Evolutionary conservation across 2,113 vertebrate genomes (phyloP).

Genomic region (Microtus richardsoni): DNA sequence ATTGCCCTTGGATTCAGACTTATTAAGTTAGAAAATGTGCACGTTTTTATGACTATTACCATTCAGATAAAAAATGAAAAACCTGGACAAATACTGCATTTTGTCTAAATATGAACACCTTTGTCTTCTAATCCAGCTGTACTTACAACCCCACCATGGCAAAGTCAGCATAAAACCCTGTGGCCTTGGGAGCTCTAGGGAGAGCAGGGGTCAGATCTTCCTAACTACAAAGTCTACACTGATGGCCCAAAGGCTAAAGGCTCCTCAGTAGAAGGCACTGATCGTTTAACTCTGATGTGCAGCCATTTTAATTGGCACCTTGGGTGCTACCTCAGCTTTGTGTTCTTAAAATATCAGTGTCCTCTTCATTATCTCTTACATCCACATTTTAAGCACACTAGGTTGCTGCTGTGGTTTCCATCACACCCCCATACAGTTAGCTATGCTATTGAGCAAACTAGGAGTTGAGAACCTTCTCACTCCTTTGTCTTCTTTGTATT

Average conservation of each 20-base stretch:
- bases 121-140: not conserved
- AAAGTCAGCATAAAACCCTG: not conserved
- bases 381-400: not conserved
- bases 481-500: not conserved
- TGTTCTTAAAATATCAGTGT: not conserved
- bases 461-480: not conserved
- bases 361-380: not conserved
- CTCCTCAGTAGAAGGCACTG: not conserved
- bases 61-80: conserved; percentile 36
- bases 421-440: not conserved
- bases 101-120: not conserved
- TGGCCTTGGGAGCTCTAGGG: not conserved
- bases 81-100: not conserved
- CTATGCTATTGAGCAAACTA: not conserved
- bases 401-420: not conserved
- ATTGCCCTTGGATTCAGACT: not conserved
- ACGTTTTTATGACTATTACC: not conserved
- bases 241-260: not conserved
- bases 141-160: not conserved
- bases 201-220: not conserved
- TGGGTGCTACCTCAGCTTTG: not conserved
- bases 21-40: not conserved
- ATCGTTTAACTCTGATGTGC: not conserved
- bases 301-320: not conserved
- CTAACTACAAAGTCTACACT: not conserved